Evolutionary conservation across 2,113 vertebrate genomes (phyloP), one percentile per base, ranked within the genome.

Genomic region (Picathartes gymnocephalus): DNA sequence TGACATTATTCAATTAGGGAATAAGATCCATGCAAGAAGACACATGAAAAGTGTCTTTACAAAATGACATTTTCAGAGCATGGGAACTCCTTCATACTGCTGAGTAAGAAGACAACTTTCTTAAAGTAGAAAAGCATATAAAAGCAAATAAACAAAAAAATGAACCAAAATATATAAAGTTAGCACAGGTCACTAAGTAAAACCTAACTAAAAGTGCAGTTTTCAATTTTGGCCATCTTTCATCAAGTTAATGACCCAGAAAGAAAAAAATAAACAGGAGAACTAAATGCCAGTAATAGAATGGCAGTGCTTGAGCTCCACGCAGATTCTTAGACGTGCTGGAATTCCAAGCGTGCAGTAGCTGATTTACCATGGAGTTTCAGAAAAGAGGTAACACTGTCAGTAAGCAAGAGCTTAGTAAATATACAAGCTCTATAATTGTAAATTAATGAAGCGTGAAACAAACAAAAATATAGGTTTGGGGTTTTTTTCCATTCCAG

Each of bases 321-420:
- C 6, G 2, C 11, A 27, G 12, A 9, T 51, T 39, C 37, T 22
- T 1, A 3, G 17, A 9, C 2, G 15, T 0, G 13, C 33, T 19
- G 24, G 33, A 51, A 69, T 4, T 6, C 27, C 47, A 39, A 47
- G 7, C 27, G 10, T n/a, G 18, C 2, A 60, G 11, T 0, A 39
- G 24, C 2, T 16, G 24, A 57, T 18, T 70, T 17, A 48, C 8
- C 18, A 8, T 0, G 7, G 33, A n/a, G 14, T n/a, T 70, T 9
- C 42, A 9, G 27, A 7, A 3, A 44, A 47, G 1, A 47, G 18
- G 14, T 10, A 45, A 33, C 15, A 4, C n/a, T 13, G 13, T 2
- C 20, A 37, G 40, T 0, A 64, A 2, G 18, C 42, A 40, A 24
- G 6, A 53, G 16, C 6, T 58, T 13, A 4, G 1, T 14, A 48